Base-by-base conservation (phyloP, 1,140 invertebrate species). In the Notospermus geniculatus region DNA sequence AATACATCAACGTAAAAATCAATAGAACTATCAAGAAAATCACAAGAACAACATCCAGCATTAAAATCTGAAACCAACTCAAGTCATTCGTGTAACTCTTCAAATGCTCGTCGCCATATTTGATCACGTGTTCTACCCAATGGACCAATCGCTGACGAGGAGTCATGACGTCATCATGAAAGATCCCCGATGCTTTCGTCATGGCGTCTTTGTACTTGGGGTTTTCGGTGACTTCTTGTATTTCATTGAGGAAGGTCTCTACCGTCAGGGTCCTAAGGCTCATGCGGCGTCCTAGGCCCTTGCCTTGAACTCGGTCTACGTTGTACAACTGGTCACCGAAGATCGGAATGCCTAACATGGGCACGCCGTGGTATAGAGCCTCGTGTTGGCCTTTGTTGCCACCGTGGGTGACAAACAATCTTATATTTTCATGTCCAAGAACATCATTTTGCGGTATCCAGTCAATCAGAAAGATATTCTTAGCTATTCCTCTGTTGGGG, bases 371-470 rank as follows among this genome's bases (percentile, higher is more conserved):
- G 53, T 65, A 67, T 0, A 64, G 32, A 9, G 71, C 59, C 56
- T 75, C 73, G n/a, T 60, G 41, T 30, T 69, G 63, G n/a, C 71
- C 65, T 36, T 76, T 76, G 17, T 64, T 54, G 2, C 73, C 73
- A 54, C 64, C 57, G 54, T 75, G 73, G 0, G 71, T 69, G 43
- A 75, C 68, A 60, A 75, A 75, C 11, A 65, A 13, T 28, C 62
- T 62, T 17, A 67, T 59, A 28, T 70, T 64, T 13, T 65, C 54
- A 60, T 72, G 70, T 43, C 61, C 71, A 52, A 62, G 54, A 63
- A 64, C 27, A 39, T 67, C 57, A 19, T 85, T 82, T 75, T 90
- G 88, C 1, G 88, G 89, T 61, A 88, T 70, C 88, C 88, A 90
- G 67, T 84, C 85, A 32, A 28, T 28, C n/a, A 17, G 4, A n/a